Conservation (phyloP, 2,113 vertebrate species). For the Albula goreensis region DNA sequence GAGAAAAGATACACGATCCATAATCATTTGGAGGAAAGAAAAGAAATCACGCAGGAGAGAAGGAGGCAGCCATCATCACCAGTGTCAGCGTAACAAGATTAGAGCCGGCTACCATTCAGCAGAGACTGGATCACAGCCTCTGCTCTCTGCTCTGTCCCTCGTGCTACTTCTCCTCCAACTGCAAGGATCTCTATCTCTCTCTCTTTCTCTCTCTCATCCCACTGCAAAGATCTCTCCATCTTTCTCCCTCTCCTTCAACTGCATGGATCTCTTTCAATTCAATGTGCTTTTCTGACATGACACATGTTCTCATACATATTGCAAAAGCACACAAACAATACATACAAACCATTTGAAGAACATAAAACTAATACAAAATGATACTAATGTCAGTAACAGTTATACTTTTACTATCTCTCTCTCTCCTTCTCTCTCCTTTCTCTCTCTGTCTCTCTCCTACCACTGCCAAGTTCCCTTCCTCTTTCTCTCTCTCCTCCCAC, state of each 20-base stretch:
- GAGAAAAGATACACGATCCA: constrained; percentile 59
- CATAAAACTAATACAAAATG: no score
- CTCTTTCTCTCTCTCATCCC: constrained; percentile 8
- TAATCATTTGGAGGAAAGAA: constrained; percentile 68
- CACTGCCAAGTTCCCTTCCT: background rate
- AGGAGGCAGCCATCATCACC: constrained; percentile 33
- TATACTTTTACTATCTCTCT: background rate
- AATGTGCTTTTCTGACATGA: no score
- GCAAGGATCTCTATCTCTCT: background rate
- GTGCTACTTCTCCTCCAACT: background rate
- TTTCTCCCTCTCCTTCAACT: background rate
- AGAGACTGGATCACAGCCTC: constrained; percentile 28
- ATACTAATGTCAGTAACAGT: no score
- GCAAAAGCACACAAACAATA: no score
- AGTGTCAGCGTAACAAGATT: constrained; percentile 70
- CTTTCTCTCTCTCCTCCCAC: background rate
- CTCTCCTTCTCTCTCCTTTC: background rate
- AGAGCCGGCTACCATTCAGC: constrained; percentile 67
- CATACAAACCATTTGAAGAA: no score
- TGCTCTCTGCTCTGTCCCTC: background rate
- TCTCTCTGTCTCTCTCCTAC: background rate
- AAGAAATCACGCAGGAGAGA: constrained; percentile 53
- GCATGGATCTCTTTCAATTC: background rate
- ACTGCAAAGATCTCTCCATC: background rate
- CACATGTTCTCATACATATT: no score